A percentile compares a stretch with the other conserved stretches of the same genome.
These are phyloP conservation scores for Donacobius atricapilla DNA, from an alignment of 2,113 vertebrate genomes.

Conservation along the genomic window DNA sequence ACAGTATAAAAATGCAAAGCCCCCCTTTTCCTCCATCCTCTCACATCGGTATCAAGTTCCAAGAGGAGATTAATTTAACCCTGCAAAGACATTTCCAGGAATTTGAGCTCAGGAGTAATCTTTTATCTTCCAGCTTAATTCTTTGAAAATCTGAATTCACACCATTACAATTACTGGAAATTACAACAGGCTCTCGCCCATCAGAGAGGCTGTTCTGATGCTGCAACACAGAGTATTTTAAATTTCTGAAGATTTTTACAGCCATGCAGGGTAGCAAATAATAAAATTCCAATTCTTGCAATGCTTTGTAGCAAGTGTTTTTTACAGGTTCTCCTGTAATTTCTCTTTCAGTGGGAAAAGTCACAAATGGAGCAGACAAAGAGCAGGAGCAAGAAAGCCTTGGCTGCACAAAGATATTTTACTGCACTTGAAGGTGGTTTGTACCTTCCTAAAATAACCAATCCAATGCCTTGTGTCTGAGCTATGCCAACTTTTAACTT, in stretches of 20 bases:
- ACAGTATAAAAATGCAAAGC: not conserved
- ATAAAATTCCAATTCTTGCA: constrained; percentile 60
- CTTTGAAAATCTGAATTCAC: not conserved
- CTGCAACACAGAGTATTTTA: not conserved
- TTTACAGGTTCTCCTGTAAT: constrained; percentile 57
- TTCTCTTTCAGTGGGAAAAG: constrained; percentile 64
- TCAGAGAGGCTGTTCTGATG: not conserved
- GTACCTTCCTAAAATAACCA: not conserved
- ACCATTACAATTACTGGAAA: not conserved
- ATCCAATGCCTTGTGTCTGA: not conserved
- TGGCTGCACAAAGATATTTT: constrained; percentile 21
- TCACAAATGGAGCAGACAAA: constrained; percentile 59
- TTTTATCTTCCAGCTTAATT: constrained; percentile 4
- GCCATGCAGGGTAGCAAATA: not conserved
- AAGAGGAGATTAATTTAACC: not conserved
- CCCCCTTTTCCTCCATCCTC: not conserved
- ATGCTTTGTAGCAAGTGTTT: constrained; percentile 75
- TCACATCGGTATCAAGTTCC: not conserved
- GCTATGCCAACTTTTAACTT: not conserved
- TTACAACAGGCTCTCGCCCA: not conserved
- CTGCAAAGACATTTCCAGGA: not conserved
- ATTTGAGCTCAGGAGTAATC: not conserved
- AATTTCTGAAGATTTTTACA: not conserved
- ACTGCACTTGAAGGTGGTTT: not conserved
- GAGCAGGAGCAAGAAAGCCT: constrained; percentile 58